Percentiles rank a stretch among this genome's conserved stretches.
Evolutionary conservation across 2,888 invertebrate genomes (phyloP).

Genomic region (Philereme transversata): DNA sequence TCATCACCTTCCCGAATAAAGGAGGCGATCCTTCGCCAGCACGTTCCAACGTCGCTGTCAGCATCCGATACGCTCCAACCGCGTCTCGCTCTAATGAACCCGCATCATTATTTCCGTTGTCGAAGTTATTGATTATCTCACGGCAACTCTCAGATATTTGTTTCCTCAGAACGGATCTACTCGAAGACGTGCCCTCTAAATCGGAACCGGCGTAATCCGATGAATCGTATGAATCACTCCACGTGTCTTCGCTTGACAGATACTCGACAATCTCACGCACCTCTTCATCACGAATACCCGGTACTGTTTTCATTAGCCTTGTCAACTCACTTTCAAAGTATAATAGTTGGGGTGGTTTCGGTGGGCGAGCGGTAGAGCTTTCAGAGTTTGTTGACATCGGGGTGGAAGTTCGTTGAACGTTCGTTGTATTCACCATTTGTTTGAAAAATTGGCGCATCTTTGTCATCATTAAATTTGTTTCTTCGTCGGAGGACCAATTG

Average conservation of each 20-base stretch:
- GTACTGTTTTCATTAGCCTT: slow-evolving; percentile 95
- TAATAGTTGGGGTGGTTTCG: slow-evolving; percentile 92
- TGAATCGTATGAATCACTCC: slow-evolving; percentile 97
- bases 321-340: slow-evolving; percentile 96
- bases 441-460: slow-evolving; percentile 97
- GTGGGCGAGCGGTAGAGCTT: slow-evolving; percentile 79
- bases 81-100: slow-evolving; percentile 88
- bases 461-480: slow-evolving; percentile 97
- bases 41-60: slow-evolving; percentile 93
- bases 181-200: slow-evolving; percentile 86
- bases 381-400: slow-evolving; percentile 84
- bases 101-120: slow-evolving; percentile 86
- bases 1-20: slow-evolving; percentile 95
- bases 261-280: slow-evolving; percentile 96
- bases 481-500: slow-evolving; percentile 97
- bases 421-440: slow-evolving; percentile 91
- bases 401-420: slow-evolving; percentile 80
- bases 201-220: slow-evolving; percentile 96
- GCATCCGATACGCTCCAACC: slow-evolving; percentile 93
- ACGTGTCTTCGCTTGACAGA: slow-evolving; percentile 95
- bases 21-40: slow-evolving; percentile 90
- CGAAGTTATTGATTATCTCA: slow-evolving; percentile 94
- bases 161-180: slow-evolving; percentile 89
- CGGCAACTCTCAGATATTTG: slow-evolving; percentile 95
- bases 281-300: slow-evolving; percentile 95